phyloP scores from a whole-genome alignment of 2,113 vertebrate species.

The Erpornis zantholeuca region DNA sequence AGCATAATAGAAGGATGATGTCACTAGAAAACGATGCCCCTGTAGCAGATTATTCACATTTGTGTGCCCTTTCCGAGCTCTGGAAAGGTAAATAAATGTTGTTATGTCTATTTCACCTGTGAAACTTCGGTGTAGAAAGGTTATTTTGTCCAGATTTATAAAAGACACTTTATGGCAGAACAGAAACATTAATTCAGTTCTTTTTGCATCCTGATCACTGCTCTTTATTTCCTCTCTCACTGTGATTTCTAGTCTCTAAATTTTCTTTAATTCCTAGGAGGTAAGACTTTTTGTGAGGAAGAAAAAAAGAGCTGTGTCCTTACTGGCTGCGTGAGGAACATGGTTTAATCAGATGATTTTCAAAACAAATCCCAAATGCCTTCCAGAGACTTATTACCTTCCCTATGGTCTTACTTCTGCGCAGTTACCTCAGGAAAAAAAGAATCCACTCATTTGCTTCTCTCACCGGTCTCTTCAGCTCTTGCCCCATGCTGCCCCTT shows the following conservation, averaged over 20 bases:
- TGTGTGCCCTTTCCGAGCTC: neutral
- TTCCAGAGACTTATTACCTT: neutral
- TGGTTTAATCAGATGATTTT: neutral
- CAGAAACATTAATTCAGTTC: neutral
- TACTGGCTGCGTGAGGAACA: neutral
- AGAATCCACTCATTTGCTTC: neutral
- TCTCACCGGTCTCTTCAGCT: neutral
- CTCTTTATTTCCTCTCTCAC: neutral
- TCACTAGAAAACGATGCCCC: accelerated
- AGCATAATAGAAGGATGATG: neutral
- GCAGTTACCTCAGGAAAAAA: neutral
- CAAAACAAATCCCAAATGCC: neutral
- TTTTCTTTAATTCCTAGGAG: neutral
- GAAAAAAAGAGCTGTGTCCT: neutral
- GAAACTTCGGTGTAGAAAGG: neutral
- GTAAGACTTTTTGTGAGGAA: neutral
- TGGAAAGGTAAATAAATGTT: neutral
- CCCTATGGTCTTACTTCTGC: neutral
- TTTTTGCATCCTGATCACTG: neutral
- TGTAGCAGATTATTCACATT: neutral
- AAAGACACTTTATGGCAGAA: neutral
- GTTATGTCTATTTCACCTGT: neutral
- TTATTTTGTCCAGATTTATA: neutral
- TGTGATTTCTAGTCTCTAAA: neutral
- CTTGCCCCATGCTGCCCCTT: neutral